These are phyloP conservation scores for Remorina albescens DNA, from an alignment of 2,797 vertebrate species.

Conservation along the genomic window DNA sequence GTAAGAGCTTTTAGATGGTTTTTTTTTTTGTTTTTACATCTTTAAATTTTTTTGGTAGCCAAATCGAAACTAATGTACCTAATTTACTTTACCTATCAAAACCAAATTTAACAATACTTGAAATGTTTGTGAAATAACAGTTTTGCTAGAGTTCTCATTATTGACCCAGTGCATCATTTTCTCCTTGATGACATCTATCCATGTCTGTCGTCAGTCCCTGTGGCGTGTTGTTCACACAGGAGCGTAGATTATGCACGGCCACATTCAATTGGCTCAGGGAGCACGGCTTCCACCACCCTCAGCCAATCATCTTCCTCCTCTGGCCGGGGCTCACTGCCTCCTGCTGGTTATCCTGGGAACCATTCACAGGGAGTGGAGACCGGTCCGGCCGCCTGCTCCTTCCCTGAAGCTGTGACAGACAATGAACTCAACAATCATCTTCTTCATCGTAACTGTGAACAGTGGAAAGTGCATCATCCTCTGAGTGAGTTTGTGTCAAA, in stretches of 20 bases:
- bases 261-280: slow-evolving; percentile 83
- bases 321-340: slow-evolving; percentile 83
- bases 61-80: neutral
- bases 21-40: neutral
- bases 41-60: neutral
- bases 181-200: slow-evolving; percentile 59
- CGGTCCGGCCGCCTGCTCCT: slow-evolving; percentile 47
- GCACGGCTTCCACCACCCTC: slow-evolving; percentile 80
- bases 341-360: slow-evolving; percentile 71
- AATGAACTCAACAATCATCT: slow-evolving; percentile 72
- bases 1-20: neutral
- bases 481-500: slow-evolving; percentile 62
- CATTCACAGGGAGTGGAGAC: slow-evolving; percentile 57
- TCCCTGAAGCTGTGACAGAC: slow-evolving; percentile 65
- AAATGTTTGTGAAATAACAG: neutral
- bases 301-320: slow-evolving; percentile 88
- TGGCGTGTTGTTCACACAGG: slow-evolving; percentile 82
- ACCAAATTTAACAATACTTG: neutral
- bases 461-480: slow-evolving; percentile 60
- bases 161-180: slow-evolving; percentile 28
- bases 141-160: slow-evolving; percentile 30
- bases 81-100: too few relatives aligned
- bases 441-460: slow-evolving; percentile 66
- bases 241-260: slow-evolving; percentile 77
- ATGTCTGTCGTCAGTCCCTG: slow-evolving; percentile 80